phyloP scores from a whole-genome alignment of 2,888 invertebrate species.

The Leptarthrus brevirostris region DNA sequence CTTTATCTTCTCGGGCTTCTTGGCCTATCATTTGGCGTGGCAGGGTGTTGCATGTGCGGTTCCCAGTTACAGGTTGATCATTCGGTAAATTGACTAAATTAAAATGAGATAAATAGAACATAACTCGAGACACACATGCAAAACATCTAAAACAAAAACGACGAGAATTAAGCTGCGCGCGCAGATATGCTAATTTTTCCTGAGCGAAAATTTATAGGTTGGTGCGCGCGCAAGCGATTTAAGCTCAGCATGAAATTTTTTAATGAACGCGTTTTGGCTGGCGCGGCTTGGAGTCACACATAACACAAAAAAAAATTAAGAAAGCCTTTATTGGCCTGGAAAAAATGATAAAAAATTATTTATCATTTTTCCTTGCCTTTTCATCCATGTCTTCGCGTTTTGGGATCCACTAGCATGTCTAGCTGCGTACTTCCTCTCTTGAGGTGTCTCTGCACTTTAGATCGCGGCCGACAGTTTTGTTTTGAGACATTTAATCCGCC shows the following conservation, averaged over 20 bases:
- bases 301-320: not conserved
- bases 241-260: conserved; percentile 43
- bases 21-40: not conserved
- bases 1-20: not conserved
- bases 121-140: too few species aligned
- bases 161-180: conserved; percentile 5
- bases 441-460: conserved; percentile 16
- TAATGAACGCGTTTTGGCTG: conserved; percentile 37
- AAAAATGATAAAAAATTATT: not conserved
- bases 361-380: not conserved
- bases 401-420: too few species aligned
- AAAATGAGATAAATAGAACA: not conserved
- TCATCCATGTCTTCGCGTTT: not conserved
- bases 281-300: not conserved
- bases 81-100: not conserved
- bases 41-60: not conserved
- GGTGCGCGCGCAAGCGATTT: conserved; percentile 37
- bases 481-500: conserved; percentile 14
- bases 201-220: conserved; percentile 34
- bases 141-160: not conserved
- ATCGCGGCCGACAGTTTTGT: conserved; percentile 25
- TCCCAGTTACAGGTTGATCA: not conserved
- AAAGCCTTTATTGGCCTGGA: not conserved
- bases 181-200: conserved; percentile 37
- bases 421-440: too few species aligned